These are phyloP conservation scores for Nothura maculosa DNA, from an alignment of 2,797 vertebrate species.

Conservation along the genomic window DNA sequence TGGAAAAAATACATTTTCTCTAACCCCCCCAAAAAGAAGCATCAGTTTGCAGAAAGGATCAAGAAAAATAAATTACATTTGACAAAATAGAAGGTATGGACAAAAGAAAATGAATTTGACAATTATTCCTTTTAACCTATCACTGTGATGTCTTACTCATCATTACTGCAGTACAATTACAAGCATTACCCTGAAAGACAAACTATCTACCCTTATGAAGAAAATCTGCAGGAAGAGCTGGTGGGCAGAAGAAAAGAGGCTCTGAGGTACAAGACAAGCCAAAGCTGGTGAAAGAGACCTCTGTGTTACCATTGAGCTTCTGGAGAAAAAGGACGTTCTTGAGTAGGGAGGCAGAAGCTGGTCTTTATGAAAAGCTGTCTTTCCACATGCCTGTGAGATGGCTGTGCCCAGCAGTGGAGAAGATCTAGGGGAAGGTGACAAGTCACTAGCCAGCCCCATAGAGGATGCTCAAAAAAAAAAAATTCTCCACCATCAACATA, in stretches of 20 bases:
- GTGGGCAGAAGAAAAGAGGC: not conserved
- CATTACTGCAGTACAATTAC: not conserved
- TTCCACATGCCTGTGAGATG: rapidly evolving
- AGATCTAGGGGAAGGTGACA: not conserved
- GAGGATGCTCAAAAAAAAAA: not conserved
- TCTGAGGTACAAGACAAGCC: not conserved
- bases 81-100: not conserved
- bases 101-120: not conserved
- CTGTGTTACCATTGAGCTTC: not conserved
- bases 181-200: not conserved
- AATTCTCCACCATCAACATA: no score
- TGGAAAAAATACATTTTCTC: not conserved
- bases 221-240: not conserved
- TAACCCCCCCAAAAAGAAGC: not conserved
- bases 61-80: not conserved
- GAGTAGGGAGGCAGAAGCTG: not conserved
- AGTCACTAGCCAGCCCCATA: not conserved
- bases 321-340: not conserved
- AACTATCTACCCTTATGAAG: not conserved
- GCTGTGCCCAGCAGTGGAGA: not conserved
- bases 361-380: not conserved
- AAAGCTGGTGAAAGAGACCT: not conserved
- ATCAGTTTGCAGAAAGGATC: not conserved
- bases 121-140: not conserved
- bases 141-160: not conserved